These are phyloP conservation scores for Hyaena hyaena DNA, from an alignment of 2,113 vertebrate species.

Conservation along the genomic window DNA sequence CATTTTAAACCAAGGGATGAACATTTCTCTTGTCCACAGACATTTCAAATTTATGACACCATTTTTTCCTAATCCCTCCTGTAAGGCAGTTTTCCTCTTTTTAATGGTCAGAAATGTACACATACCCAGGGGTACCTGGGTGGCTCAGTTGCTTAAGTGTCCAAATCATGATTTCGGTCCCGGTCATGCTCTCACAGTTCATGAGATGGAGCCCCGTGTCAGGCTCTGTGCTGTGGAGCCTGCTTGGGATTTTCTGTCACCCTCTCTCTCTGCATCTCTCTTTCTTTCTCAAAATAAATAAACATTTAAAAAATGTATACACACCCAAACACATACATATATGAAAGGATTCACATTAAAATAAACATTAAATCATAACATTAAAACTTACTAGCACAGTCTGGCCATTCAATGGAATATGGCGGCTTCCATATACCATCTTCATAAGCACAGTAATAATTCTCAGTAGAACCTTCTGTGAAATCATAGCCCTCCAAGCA, in stretches of 20 bases:
- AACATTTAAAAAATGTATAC: not conserved
- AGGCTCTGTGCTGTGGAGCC: no score
- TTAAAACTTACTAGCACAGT: slow-evolving; percentile 93
- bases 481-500: slow-evolving; percentile 95
- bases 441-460: slow-evolving; percentile 92
- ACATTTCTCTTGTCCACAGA: not conserved
- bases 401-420: slow-evolving; percentile 91
- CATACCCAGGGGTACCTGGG: not conserved
- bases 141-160: no score
- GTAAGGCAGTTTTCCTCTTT: not conserved
- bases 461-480: slow-evolving; percentile 92
- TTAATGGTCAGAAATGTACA: not conserved
- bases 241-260: no score
- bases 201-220: no score
- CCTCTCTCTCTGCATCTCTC: no score
- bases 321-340: not conserved
- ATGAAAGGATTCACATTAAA: not conserved
- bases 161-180: no score
- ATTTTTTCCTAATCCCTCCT: not conserved
- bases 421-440: slow-evolving; percentile 95
- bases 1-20: not conserved
- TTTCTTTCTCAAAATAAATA: no score
- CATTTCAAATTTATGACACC: not conserved
- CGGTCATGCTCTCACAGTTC: no score
- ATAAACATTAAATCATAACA: not conserved